Percentiles rank a stretch among this genome's conserved stretches.
These are phyloP conservation scores for Yponomeuta plumbellus DNA, from an alignment of 2,888 invertebrate genomes.

Conservation along the genomic window DNA sequence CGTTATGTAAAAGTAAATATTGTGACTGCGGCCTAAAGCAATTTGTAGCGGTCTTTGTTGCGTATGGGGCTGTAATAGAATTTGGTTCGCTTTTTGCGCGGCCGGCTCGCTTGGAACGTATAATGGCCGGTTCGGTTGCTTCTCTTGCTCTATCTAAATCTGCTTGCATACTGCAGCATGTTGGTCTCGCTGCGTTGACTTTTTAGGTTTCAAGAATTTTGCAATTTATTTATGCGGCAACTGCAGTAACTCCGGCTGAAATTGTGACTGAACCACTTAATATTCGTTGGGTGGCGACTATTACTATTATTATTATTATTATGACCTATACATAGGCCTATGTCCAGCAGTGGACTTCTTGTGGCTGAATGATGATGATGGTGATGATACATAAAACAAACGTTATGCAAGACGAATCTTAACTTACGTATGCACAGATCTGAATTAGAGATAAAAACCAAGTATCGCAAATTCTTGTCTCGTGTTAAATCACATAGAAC, in stretches of 20 bases:
- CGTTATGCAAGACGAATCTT: neutral
- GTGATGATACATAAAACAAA: too few species aligned
- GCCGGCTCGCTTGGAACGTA: slow-evolving; percentile 52
- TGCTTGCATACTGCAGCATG: slow-evolving; percentile 46
- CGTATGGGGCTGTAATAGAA: slow-evolving; percentile 74
- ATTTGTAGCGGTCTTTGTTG: slow-evolving; percentile 75
- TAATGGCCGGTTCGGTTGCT: slow-evolving; percentile 67
- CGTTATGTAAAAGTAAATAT: slow-evolving; percentile 61
- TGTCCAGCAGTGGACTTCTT: too few species aligned
- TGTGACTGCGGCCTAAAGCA: slow-evolving; percentile 71
- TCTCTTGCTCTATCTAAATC: slow-evolving; percentile 72
- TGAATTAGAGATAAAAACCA: neutral
- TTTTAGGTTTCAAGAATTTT: slow-evolving; percentile 26
- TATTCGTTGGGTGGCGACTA: too few species aligned
- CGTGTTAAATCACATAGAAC: neutral
- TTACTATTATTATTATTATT: too few species aligned
- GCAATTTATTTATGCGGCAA: neutral
- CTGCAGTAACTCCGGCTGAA: neutral
- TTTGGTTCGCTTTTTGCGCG: slow-evolving; percentile 74
- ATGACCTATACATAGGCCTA: too few species aligned
- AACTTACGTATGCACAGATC: neutral
- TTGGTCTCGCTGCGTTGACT: slow-evolving; percentile 48
- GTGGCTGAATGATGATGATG: too few species aligned
- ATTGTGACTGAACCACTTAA: too few species aligned
- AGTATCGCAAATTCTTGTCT: neutral